Conservation (phyloP, 92 coral and sea anemone genomes). For the Porites evermanni region DNA sequence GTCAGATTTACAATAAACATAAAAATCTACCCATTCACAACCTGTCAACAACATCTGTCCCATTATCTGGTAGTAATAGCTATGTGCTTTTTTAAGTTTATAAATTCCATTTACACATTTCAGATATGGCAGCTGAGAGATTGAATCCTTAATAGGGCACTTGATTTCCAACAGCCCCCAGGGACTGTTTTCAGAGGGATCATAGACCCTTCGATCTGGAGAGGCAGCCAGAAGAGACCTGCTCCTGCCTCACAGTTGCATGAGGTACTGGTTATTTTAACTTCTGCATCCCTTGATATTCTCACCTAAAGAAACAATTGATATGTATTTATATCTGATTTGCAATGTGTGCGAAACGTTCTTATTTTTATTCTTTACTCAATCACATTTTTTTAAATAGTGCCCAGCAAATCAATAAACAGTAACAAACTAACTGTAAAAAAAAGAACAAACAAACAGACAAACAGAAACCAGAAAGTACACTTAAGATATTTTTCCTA, state of each 20-base stretch:
- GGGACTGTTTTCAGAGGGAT: conserved; percentile 14
- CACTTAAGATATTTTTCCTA: neutral
- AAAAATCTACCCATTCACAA: conserved; percentile 47
- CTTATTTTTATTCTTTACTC: neutral
- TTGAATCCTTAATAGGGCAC: conserved; percentile 3
- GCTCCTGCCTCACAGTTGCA: conserved; percentile 37
- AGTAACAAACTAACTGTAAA: neutral
- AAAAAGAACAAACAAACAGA: neutral
- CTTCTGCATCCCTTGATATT: conserved; percentile 12
- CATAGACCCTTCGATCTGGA: conserved; percentile 41
- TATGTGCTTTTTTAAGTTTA: conserved; percentile 44
- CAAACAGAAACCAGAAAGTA: neutral
- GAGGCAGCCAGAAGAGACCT: conserved; percentile 22
- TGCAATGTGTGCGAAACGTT: conserved; percentile 1
- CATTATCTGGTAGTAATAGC: conserved; percentile 58
- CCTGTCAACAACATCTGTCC: conserved; percentile 63
- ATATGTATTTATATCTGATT: neutral
- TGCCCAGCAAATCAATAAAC: conserved; percentile 8
- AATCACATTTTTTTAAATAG: neutral
- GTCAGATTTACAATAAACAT: conserved; percentile 40
- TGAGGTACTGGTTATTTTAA: neutral
- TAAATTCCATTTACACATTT: conserved; percentile 28
- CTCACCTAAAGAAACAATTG: neutral
- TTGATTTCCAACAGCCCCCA: conserved; percentile 53
- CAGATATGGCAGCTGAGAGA: conserved; percentile 25